Base-by-base conservation (phyloP, 1,140 invertebrate species). In the Zaprionus taronus region DNA sequence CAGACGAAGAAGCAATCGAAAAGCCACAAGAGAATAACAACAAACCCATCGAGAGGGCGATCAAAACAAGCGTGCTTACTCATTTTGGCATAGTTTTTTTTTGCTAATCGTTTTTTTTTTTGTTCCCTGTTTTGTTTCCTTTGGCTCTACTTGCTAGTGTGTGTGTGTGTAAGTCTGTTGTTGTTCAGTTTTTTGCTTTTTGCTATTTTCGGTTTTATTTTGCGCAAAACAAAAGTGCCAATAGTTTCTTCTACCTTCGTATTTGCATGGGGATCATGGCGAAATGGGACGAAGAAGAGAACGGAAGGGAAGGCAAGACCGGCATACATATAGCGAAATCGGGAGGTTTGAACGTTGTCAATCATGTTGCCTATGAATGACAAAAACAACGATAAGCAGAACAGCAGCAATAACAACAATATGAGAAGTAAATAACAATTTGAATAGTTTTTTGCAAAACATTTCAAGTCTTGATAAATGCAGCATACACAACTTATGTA, bases 61-160 rank as follows among this genome's bases (percentile, higher is more conserved):
- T 44, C 53, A 68, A 75, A 78, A 51, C 41, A 68, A 77, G 53
- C 55, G 47, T 60, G 38, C 41, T 62, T 63, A 72, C 49, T 72
- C 68, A 77, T 70, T 72, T 80, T 74, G 63, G 68, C 66, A 58
- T 81, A 85, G 84, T 72, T 77, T 38, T 67, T 70, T 70, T 72
- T 67, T 60, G 6, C 17, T 63, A 14, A n/a, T 71, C 9, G n/a
- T 20, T 49, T 49, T 20, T 49, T 17, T 17, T 49, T 22, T 49
- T 49, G 9, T 63, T 63, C n/a, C 47, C 55, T 61, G 31, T 51
- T 55, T 70, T 64, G 62, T 53, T 64, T 34, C n/a, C 36, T 36
- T 64, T 64, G 12, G 17, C 9, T 41, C 12, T 60, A 38, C 4
- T 56, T 58, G 4, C 15, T 11, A 20, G 55, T 41, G 38, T 64